Evolutionary conservation across 2,113 vertebrate genomes (phyloP).

Genomic region (Centropus unirufus): DNA sequence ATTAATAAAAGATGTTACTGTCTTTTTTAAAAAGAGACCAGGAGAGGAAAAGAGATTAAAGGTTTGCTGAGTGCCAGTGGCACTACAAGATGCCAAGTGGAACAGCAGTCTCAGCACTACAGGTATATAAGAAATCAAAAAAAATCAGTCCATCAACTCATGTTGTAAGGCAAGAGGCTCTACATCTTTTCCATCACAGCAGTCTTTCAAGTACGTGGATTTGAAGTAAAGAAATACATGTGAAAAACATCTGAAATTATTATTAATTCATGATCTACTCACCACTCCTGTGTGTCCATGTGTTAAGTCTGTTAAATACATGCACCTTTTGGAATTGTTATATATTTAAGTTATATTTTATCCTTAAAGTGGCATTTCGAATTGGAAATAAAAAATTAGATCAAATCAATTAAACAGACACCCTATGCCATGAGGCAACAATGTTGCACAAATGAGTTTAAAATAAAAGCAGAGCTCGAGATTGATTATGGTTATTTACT

Average conservation of each 20-base stretch:
- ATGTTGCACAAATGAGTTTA: not conserved
- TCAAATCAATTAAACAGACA: not conserved
- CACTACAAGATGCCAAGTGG: not conserved
- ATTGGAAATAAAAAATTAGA: not conserved
- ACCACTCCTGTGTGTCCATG: not conserved
- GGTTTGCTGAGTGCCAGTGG: constrained; percentile 42
- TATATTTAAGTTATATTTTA: not conserved
- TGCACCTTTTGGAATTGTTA: not conserved
- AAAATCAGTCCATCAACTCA: constrained; percentile 14
- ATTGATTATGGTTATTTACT: not conserved
- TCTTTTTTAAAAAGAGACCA: constrained; percentile 11
- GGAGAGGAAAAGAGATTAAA: constrained; percentile 52
- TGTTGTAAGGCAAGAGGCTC: constrained; percentile 11
- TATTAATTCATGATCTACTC: constrained; percentile 43
- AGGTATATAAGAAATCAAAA: constrained; percentile 26
- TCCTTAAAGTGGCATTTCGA: not conserved
- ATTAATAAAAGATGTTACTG: constrained; percentile 28
- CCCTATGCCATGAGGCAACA: not conserved
- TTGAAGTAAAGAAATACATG: not conserved
- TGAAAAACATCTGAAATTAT: constrained; percentile 39
- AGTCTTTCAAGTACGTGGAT: constrained; percentile 39
- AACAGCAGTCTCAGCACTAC: constrained; percentile 47
- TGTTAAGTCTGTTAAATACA: not conserved
- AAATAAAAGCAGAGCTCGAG: not conserved
- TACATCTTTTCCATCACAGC: constrained; percentile 29